Base-by-base conservation (phyloP, 2,888 invertebrate genomes). In the Acronicta leporina region DNA sequence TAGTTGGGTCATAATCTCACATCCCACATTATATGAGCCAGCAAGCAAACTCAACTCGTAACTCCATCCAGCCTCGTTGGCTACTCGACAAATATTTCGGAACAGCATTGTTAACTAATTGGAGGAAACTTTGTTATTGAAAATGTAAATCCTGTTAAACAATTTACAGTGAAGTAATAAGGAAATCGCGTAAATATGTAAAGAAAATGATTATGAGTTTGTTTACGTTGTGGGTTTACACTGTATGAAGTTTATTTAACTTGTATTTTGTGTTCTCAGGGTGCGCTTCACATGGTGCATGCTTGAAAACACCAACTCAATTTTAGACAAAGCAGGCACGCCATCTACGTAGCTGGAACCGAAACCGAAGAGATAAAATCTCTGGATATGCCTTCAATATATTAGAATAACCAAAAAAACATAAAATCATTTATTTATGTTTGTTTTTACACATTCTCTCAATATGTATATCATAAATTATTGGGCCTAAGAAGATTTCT, bases 1-100 rank as follows among this genome's bases (percentile, higher is more conserved):
- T 92, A 90, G 89, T 88, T 87, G 81, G 86, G 86, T 87, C 85
- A 88, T 87, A 89, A 88, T 88, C 87, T 86, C 84, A 85, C 80
- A 83, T 83, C 82, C 79, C 84, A 81, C 82, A 84, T 83, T 83
- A 83, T 78, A 80, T 83, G 80, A 81, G 80, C 75, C 67, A 77
- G 72, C 72, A 77, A 75, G 68, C 73, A 73, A 78, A 78, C 81
- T 79, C 70, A 73, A 67, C 75, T 73, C 66, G 70, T 49, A 70
- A 77, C 68, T 69, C 70, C 63, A 42, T 62, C 65, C 63, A 68
- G 66, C 59, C 57, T 68, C 62, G 57, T 64, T 71, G 71, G 71
- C 76, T 77, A 78, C 67, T 75, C 68, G 56, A 75, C 56, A 68
- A 69, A 70, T 72, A 66, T 68, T 73, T 65, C 49, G 52, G 61